Conservation (phyloP, 2,888 invertebrate species). For the Cephus sareptanus region DNA sequence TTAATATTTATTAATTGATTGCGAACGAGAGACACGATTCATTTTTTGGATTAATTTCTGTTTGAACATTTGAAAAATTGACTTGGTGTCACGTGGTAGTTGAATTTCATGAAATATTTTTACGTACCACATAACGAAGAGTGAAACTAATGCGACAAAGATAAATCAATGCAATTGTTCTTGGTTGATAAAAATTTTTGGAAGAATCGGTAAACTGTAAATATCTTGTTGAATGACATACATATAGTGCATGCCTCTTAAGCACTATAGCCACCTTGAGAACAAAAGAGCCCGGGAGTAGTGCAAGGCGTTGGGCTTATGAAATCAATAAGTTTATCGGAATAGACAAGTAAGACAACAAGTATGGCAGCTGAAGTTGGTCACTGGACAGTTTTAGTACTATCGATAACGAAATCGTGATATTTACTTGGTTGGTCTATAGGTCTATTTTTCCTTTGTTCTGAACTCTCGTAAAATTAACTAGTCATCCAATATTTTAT, state of each 20-base stretch:
- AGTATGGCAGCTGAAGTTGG: not conserved
- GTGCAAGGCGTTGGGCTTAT: not conserved
- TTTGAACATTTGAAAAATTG: no score
- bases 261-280: not conserved
- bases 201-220: no score
- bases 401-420: not conserved
- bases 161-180: not conserved
- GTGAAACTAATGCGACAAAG: not conserved
- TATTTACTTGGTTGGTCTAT: not conserved
- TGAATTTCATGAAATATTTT: not conserved
- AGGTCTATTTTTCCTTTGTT: not conserved
- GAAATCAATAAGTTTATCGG: not conserved
- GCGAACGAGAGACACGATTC: no score
- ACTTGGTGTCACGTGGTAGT: not conserved
- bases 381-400: not conserved
- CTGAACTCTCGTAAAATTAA: not conserved
- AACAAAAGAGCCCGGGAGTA: not conserved
- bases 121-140: not conserved
- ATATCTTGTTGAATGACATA: not conserved
- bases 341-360: not conserved
- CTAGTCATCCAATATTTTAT: not conserved
- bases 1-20: no score
- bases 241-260: not conserved
- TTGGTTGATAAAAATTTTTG: not conserved
- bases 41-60: no score